Percentiles rank a stretch among this genome's conserved stretches.
Conservation (phyloP, 2,797 vertebrate genomes). For the Gymnoscopelus braueri region DNA sequence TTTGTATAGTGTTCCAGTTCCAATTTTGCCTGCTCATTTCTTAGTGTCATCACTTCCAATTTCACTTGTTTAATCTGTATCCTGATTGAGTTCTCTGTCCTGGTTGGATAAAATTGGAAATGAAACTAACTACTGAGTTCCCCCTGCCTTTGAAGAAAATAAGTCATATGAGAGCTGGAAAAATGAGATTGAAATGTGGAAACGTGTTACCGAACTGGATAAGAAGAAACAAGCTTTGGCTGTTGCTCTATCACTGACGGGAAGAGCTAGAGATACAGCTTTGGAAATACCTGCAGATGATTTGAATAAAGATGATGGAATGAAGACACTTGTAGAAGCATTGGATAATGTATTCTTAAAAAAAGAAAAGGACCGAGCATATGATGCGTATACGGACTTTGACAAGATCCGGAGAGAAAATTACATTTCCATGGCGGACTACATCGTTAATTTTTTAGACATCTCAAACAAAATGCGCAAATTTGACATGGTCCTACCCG, state of each 20-base stretch:
- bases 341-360: conserved; percentile 37
- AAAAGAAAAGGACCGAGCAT: conserved; percentile 25
- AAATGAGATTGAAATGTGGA: conserved; percentile 47
- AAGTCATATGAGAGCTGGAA: conserved; percentile 32
- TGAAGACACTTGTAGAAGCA: conserved; percentile 25
- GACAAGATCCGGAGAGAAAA: background rate
- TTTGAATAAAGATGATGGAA: conserved; percentile 28
- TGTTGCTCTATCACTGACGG: conserved; percentile 22
- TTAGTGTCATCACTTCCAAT: too few relatives aligned
- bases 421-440: conserved; percentile 20
- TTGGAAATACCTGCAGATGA: conserved; percentile 25
- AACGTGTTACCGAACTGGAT: conserved; percentile 18
- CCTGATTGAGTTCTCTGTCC: too few relatives aligned
- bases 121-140: conserved; percentile 10
- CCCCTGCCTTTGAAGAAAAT: conserved; percentile 6
- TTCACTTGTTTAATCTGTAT: too few relatives aligned
- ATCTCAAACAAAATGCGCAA: too few relatives aligned
- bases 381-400: conserved; percentile 29
- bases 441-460: conserved; percentile 23
- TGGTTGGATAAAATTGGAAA: too few relatives aligned
- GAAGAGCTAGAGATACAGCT: conserved; percentile 12
- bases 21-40: too few relatives aligned
- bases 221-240: conserved; percentile 39
- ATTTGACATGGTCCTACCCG: too few relatives aligned
- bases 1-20: too few relatives aligned